phyloP scores from a whole-genome alignment of 2,797 vertebrate genomes.

The Chaetodon trifasciatus region DNA sequence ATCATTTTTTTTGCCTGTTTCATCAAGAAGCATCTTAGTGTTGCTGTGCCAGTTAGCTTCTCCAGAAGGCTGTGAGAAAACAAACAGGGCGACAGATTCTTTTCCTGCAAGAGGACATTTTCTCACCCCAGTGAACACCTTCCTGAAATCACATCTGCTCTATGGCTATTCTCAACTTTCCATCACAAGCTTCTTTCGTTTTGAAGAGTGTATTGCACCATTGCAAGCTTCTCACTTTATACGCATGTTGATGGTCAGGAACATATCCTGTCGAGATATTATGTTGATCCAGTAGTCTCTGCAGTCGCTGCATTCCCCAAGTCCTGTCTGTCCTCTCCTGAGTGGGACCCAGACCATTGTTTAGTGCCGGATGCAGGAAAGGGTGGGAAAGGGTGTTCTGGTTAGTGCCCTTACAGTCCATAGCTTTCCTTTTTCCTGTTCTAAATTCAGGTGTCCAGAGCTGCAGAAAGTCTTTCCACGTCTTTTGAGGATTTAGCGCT shows the following conservation, averaged over 20 bases:
- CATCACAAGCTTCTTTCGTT: no score
- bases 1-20: neutral
- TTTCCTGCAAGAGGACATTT: constrained; percentile 4
- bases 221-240: neutral
- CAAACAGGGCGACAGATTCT: constrained; percentile 21
- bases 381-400: constrained; percentile 81
- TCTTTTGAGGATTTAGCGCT: neutral
- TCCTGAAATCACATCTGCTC: neutral
- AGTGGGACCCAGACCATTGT: constrained; percentile 77
- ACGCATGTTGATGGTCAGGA: neutral
- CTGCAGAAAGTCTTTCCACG: constrained; percentile 16
- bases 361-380: constrained; percentile 88
- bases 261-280: constrained; percentile 10
- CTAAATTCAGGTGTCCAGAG: constrained; percentile 56
- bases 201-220: neutral
- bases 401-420: constrained; percentile 66
- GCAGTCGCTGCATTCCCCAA: constrained; percentile 45
- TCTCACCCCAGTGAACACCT: neutral
- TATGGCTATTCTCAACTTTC: neutral
- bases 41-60: no score
- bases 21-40: neutral
- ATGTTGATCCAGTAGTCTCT: neutral
- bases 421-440: constrained; percentile 84
- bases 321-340: constrained; percentile 44
- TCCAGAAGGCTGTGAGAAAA: constrained; percentile 1